Base-by-base conservation (phyloP, 2,113 vertebrate species). In the Labrus mixtus region DNA sequence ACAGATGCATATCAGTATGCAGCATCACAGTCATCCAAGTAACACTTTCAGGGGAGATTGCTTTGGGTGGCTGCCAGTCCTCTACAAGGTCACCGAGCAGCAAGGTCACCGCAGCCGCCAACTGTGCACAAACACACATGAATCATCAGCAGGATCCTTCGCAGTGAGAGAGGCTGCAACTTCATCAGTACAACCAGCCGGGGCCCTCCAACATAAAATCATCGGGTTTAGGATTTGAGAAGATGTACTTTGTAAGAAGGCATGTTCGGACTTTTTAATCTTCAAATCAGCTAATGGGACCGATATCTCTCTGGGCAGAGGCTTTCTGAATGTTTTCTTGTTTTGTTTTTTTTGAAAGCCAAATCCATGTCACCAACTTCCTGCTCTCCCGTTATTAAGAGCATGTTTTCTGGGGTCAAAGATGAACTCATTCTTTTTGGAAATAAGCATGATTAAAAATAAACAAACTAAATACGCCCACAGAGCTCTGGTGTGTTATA, bases 21-120 rank as follows among this genome's bases (percentile, higher is more conserved):
- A 71, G 68, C 59, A 51, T 71, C 41, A 37, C 43, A 61, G 20
- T 39, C 59, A 75, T 55, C 75, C 43, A 73, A 69, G 45, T 67
- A 33, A 48, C 45, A 33, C 68, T 78, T 72, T 81, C 62, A 71
- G 62, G 41, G 57, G 55, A 41, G 39, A 75, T 46, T 73, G 66
- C 39, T 22, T 81, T 89, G 81, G 79, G 50, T n/a, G 54, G 43
- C 66, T 72, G 84, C 84, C 86, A 84, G 84, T 70, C 33, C 58
- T 81, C 70, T 43, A 51, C 68, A 84, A 86, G 73, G 90, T 78
- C 71, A 82, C 25, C n/a, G 61, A 50, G 22, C 56, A 78, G 61
- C 41, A 85, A 78, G 75, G 87, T 85, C 70, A 61, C 54, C 50
- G 22, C 58, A 45, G 58, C 59, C 75, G 71, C 55, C 59, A 80